Evolutionary conservation across 2,113 vertebrate species (phyloP).

Genomic region (Calyptommatus sinebrachiatus): DNA sequence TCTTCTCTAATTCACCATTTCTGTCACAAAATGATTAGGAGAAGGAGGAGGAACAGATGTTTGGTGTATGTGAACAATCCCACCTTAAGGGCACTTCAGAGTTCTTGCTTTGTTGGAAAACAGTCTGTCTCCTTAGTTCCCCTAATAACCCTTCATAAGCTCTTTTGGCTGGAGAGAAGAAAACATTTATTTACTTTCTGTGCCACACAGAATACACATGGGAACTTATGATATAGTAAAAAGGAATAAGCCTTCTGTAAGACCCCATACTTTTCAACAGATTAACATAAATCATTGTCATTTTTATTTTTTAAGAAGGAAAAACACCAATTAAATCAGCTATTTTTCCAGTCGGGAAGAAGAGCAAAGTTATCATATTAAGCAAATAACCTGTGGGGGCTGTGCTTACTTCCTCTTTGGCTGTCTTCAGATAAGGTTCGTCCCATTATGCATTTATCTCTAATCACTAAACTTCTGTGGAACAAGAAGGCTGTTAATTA

Average conservation of each 20-base stretch:
- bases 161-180: neutral
- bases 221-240: neutral
- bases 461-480: conserved; percentile 20
- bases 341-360: conserved; percentile 4
- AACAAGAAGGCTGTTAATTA: conserved; percentile 11
- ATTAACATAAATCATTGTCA: conserved; percentile 6
- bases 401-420: conserved; percentile 8
- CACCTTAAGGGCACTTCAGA: too few relatives aligned
- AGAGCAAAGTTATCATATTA: neutral
- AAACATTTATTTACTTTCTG: neutral
- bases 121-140: neutral
- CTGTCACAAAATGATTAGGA: too few relatives aligned
- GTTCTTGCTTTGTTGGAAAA: too few relatives aligned
- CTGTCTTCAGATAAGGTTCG: neutral
- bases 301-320: neutral
- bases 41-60: too few relatives aligned
- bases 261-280: conserved; percentile 13
- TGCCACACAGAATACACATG: neutral
- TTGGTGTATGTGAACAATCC: too few relatives aligned
- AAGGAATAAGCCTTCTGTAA: neutral
- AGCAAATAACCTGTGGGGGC: conserved; percentile 14
- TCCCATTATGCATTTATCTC: conserved; percentile 26
- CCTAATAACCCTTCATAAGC: neutral
- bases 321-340: conserved; percentile 12
- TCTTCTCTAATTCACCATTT: too few relatives aligned